Conservation (phyloP, 2,888 invertebrate genomes). For the Anarsia innoxiella region DNA sequence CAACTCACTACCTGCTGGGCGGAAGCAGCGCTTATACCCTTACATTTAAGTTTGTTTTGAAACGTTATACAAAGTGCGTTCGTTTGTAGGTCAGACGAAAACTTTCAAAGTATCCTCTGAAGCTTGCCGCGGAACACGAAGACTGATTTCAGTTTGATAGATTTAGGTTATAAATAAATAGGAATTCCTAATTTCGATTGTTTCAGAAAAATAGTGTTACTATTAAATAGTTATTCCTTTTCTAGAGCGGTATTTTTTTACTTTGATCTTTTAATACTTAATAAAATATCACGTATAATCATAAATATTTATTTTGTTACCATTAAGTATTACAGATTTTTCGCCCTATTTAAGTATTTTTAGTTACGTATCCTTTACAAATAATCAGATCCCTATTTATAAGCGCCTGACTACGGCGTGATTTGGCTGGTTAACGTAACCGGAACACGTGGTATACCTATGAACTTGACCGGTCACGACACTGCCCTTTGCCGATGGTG, state of each 20-base stretch:
- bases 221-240: no score
- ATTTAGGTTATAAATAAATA: constrained; percentile 25
- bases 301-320: no score
- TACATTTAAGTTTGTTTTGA: constrained; percentile 43
- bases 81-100: constrained; percentile 66
- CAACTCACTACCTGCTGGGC: constrained; percentile 40
- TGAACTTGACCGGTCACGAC: constrained; percentile 37
- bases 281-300: no score
- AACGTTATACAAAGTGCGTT: constrained; percentile 38
- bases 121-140: constrained; percentile 62
- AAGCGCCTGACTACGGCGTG: no score
- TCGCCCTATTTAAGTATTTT: no score
- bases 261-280: no score
- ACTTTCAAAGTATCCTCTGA: constrained; percentile 52
- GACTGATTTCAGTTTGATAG: constrained; percentile 61
- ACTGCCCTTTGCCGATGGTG: constrained; percentile 22
- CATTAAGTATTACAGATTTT: no score
- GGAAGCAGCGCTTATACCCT: constrained; percentile 40
- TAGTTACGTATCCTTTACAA: no score
- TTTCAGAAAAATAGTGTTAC: no score
- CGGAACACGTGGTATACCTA: constrained; percentile 24
- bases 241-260: no score
- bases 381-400: no score
- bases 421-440: not conserved
- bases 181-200: no score